phyloP scores from a whole-genome alignment of 1,140 invertebrate species.

The Rhopalosiphum maidis region DNA sequence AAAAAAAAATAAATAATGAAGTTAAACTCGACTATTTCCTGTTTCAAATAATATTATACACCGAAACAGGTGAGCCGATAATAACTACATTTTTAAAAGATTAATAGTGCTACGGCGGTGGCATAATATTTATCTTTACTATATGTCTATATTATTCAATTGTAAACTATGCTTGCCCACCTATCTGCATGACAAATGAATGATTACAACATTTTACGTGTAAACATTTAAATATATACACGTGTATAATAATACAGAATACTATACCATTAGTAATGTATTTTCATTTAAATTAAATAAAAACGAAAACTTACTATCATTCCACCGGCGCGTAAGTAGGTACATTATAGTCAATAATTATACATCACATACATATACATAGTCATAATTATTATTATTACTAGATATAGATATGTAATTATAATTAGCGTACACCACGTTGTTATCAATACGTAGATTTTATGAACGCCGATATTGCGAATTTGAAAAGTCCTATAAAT shows the following conservation, averaged over 20 bases:
- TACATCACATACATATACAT: not conserved
- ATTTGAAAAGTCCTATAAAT: not conserved
- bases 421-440: not conserved
- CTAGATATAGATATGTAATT: not conserved
- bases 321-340: not conserved
- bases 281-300: not conserved
- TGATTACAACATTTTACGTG: not conserved
- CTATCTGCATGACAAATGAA: not conserved
- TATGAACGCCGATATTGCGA: not conserved
- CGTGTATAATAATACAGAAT: not conserved
- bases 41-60: not conserved
- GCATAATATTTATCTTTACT: not conserved
- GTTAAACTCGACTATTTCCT: not conserved
- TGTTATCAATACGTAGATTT: not conserved
- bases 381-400: not conserved
- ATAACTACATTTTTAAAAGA: not conserved
- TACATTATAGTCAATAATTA: not conserved
- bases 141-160: not conserved
- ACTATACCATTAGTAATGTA: not conserved
- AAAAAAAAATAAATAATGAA: not conserved
- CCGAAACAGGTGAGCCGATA: not conserved
- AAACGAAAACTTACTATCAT: not conserved
- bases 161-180: not conserved
- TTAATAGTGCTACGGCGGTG: not conserved
- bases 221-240: not conserved